phyloP scores from a whole-genome alignment of 2,888 invertebrate genomes.

The Mantis religiosa region DNA sequence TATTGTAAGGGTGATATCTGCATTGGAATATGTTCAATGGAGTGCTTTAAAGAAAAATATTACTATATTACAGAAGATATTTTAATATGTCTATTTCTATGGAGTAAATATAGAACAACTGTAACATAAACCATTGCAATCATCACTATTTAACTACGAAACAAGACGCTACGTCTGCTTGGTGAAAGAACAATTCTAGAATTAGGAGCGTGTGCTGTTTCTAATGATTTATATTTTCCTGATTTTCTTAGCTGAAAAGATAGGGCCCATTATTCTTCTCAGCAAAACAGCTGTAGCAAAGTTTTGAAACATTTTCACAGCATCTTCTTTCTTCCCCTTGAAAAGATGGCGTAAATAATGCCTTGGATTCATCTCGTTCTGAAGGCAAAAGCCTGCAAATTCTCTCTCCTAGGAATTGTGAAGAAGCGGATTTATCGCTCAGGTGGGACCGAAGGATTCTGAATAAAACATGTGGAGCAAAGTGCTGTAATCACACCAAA shows the following conservation, averaged over 20 bases:
- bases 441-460: neutral
- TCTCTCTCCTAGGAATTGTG: neutral
- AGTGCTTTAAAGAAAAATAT: too few species aligned
- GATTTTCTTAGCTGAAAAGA: neutral
- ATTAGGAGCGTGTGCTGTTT: too few species aligned
- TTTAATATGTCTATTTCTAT: too few species aligned
- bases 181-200: too few species aligned
- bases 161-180: too few species aligned
- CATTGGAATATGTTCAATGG: too few species aligned
- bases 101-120: too few species aligned
- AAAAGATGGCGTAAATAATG: neutral
- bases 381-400: neutral
- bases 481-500: neutral
- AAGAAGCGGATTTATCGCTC: neutral
- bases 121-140: too few species aligned
- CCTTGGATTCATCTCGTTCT: neutral
- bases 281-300: neutral
- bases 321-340: neutral
- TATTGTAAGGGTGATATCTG: too few species aligned
- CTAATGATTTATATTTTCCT: too few species aligned
- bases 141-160: too few species aligned
- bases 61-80: too few species aligned
- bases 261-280: neutral
- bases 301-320: neutral
- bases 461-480: neutral